Conservation (phyloP, 2,797 vertebrate species). For the Myotis pilosus region DNA sequence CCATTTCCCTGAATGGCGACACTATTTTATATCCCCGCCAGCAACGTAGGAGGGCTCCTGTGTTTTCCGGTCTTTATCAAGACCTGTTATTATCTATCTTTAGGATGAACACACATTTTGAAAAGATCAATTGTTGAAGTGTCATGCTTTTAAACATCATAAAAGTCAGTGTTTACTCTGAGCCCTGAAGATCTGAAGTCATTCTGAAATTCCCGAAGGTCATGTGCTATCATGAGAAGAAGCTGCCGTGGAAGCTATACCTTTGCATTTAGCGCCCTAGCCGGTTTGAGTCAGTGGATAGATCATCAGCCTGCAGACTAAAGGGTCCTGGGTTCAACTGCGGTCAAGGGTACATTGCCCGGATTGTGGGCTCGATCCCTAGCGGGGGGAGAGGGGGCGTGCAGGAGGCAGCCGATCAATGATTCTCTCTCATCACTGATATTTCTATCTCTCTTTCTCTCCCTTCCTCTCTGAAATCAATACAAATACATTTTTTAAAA, state of each 20-base stretch:
- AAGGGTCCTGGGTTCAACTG: too few species aligned
- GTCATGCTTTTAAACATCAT: neutral
- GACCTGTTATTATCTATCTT: neutral
- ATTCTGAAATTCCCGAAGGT: neutral
- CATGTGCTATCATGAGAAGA: neutral
- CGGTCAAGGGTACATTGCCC: too few species aligned
- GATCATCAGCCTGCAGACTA: too few species aligned
- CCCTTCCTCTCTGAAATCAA: too few species aligned
- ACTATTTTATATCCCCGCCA: neutral
- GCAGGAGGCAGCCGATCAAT: too few species aligned
- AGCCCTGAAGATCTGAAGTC: neutral
- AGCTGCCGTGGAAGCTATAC: neutral
- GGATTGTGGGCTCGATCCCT: too few species aligned
- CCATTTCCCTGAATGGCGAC: neutral
- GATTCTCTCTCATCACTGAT: too few species aligned
- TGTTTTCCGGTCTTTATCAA: neutral
- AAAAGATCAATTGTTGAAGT: neutral
- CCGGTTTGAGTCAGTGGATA: too few species aligned
- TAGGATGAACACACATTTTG: neutral
- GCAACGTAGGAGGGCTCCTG: neutral
- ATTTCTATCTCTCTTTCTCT: too few species aligned
- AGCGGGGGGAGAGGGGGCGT: too few species aligned
- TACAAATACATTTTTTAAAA: neutral
- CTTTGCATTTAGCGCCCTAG: neutral
- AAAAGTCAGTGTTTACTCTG: slow-evolving; percentile 13